Evolutionary conservation across 2,797 vertebrate genomes (phyloP), one percentile per base, ranked within the genome.

Genomic region (Oreonectes daqikongensis): DNA sequence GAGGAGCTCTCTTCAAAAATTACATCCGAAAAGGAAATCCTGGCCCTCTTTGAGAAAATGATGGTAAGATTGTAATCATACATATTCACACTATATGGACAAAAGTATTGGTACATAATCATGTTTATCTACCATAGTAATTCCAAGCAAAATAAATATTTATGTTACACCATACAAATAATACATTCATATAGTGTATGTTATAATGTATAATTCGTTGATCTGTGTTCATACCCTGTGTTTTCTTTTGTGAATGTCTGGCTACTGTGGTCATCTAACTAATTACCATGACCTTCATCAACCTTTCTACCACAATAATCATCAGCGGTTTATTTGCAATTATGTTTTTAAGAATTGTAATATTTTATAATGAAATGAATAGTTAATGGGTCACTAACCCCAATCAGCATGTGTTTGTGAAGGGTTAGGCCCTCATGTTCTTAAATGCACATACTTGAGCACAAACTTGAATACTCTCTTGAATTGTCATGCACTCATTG

Each of bases 1-100:
- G 92, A 93, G 48, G 94, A 95, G 52, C 92, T 94, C 74, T 86
- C 93, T 59, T 90, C 91, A 35, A 96, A 92, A 81, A 94, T 93
- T 59, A 91, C 96, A 8, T 94, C 96, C 0, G 96, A 98, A 82
- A 94, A 92, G 50, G 95, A 99, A 87, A 90, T 99, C 79, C 89
- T 98, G 86, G 92, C 92, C 0, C 87, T 98, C 30, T 99, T 99
- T 90, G 98, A 99, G 89, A 98, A 98, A 91, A 99, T 99, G 97
- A 99, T 99, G 98, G 98, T 99, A 93, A 65, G 89, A 57, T n/a
- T 59, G 17, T 17, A 40, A 50, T 11, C 9, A 1, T 5, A 61
- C 9, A 42, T 42, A 42, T 32, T 3, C 6, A 32, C 32, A 32
- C 32, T 42, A 42, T 11, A 42, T 42, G 0, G 40, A 12, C 12